Percentiles rank a stretch among this genome's conserved stretches.
Evolutionary conservation across 2,113 vertebrate genomes (phyloP).

Genomic region (Phycodurus eques): DNA sequence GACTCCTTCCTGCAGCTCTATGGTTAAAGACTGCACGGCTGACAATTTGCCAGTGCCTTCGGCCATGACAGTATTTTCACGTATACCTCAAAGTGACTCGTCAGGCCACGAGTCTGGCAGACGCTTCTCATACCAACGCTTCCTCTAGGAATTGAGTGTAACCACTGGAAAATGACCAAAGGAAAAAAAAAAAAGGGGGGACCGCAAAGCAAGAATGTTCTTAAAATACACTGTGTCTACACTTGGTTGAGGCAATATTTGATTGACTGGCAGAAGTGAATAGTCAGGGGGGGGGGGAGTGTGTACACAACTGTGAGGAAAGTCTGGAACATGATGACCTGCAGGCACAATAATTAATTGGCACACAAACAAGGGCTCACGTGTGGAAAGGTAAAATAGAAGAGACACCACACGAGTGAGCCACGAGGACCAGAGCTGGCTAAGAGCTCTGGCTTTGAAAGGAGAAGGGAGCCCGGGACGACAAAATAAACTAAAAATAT

Average conservation of each 20-base stretch:
- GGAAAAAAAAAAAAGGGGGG: neutral
- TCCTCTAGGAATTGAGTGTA: conserved; percentile 52
- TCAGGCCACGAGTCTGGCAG: conserved; percentile 40
- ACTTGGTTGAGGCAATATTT: conserved; percentile 1
- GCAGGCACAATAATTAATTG: conserved; percentile 6
- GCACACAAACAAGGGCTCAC: neutral
- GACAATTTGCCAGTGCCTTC: conserved; percentile 55
- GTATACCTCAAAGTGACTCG: conserved; percentile 68
- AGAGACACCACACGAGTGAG: neutral
- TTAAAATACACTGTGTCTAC: neutral
- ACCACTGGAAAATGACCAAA: conserved; percentile 7
- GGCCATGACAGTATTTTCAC: conserved; percentile 55
- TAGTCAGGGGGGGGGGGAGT: neutral
- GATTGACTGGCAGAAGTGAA: conserved; percentile 4
- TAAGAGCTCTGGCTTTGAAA: conserved; percentile 3
- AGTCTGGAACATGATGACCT: neutral
- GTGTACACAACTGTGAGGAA: neutral
- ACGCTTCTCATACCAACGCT: conserved; percentile 35
- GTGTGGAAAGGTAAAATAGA: neutral
- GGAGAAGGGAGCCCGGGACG: neutral
- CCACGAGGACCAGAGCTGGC: neutral
- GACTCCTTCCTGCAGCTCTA: conserved; percentile 35
- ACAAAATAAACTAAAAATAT: neutral
- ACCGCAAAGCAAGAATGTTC: neutral
- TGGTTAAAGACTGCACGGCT: conserved; percentile 43